A percentile compares a stretch with the other conserved stretches of the same genome.
phyloP scores from a whole-genome alignment of 2,113 vertebrate genomes.

The pig (Sus scrofa) region T2T-Sscrofa CM000813.6:123003001-123003500 shows the following conservation, averaged over 20 bases:
- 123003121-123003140: background rate
- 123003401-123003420: background rate
- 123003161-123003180: background rate
- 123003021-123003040: no score
- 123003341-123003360: background rate
- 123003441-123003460: background rate
- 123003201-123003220: background rate
- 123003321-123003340: background rate
- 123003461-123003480: background rate
- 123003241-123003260: background rate
- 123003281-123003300: background rate
- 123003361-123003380: background rate
- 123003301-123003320: background rate
- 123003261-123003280: background rate
- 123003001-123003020: no score
- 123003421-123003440: background rate
- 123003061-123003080: background rate
- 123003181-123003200: background rate
- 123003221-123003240: background rate
- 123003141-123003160: conserved; percentile 7
- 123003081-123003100: conserved; percentile 49
- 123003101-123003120: background rate
- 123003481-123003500: background rate
- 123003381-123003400: background rate
- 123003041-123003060: background rate